Evolutionary conservation across 2,888 invertebrate species (phyloP), one percentile per base, ranked within the genome.

Genomic region (Drosophila pseudotakahashii): DNA sequence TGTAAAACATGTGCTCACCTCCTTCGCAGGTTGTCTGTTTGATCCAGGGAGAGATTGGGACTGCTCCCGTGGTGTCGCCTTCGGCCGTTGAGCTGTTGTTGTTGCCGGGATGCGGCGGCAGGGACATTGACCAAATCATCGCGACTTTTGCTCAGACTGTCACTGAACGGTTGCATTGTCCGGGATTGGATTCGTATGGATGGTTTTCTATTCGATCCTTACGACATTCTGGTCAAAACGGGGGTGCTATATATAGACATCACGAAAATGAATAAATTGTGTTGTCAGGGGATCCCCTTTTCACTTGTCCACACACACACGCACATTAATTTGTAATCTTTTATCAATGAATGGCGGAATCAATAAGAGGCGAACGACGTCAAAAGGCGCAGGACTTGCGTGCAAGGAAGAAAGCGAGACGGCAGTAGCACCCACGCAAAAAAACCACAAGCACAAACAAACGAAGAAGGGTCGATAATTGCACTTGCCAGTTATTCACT

Each of bases 81-180:
- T 14, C 54, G 57, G 53, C 78, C 57, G 53, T 88, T 75, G 67
- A 88, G 79, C 52, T 82, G 80, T 52, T 75, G 79, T 34, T 79
- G 75, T 30, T 87, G 78, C 50, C 84, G 75, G 78, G 78, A 45
- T 16, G 58, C 39, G 78, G 89, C 88, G 68, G 82, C 80, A 52
- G 77, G 73, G 58, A 82, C 83, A 60, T 87, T 86, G 66, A 87
- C 89, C 79, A 92, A 82, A 88, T 92, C 92, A 78, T 92, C 92
- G 45, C 91, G 91, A 85, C 92, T 92, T 78, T 90, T 91, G 78
- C 89, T 91, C 64, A 91, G 77, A 62, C 86, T 90, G 69, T 91
- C 90, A 74, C 82, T 88, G 73, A 89, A 88, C 60, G 91, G 92
- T 84, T 90, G 92, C 92, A 92, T 92, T 78, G 78, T 90, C 78